Evolutionary conservation across 1,140 invertebrate species (phyloP).

Genomic region (Bombus huntii): DNA sequence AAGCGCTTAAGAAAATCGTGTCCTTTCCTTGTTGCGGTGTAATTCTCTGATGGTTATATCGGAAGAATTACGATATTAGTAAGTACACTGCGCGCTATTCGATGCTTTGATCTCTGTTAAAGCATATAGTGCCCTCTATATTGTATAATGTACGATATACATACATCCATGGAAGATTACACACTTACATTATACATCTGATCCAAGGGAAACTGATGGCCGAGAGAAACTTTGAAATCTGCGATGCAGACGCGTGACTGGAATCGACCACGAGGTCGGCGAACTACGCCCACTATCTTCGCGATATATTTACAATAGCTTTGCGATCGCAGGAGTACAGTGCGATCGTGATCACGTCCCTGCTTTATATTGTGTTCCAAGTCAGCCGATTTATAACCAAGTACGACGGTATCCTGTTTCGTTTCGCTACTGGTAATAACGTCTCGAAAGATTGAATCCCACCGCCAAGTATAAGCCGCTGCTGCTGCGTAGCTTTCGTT

Average conservation of each 20-base stretch:
- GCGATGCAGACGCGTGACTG: constrained; percentile 31
- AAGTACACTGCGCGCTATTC: too few relatives aligned
- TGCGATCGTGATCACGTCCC: constrained; percentile 19
- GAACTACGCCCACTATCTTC: background rate
- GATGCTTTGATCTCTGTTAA: too few relatives aligned
- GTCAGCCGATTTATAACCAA: background rate
- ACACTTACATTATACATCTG: too few relatives aligned
- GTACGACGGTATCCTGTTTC: background rate
- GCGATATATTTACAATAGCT: constrained; percentile 10
- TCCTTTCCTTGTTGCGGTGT: too few relatives aligned
- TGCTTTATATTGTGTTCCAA: constrained; percentile 13
- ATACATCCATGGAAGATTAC: too few relatives aligned
- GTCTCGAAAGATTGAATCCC: background rate
- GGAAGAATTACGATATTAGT: too few relatives aligned
- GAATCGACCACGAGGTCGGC: background rate
- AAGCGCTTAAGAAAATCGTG: too few relatives aligned
- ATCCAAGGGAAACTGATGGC: background rate
- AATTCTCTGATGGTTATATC: too few relatives aligned
- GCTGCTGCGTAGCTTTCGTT: background rate
- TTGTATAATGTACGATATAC: too few relatives aligned
- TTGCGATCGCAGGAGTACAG: background rate
- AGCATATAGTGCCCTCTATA: too few relatives aligned
- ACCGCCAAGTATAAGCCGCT: background rate
- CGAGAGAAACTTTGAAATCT: constrained; percentile 37
- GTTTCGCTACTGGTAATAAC: background rate